Evolutionary conservation across 1,140 invertebrate species (phyloP).

Genomic region (Ctenoplectra terminalis): DNA sequence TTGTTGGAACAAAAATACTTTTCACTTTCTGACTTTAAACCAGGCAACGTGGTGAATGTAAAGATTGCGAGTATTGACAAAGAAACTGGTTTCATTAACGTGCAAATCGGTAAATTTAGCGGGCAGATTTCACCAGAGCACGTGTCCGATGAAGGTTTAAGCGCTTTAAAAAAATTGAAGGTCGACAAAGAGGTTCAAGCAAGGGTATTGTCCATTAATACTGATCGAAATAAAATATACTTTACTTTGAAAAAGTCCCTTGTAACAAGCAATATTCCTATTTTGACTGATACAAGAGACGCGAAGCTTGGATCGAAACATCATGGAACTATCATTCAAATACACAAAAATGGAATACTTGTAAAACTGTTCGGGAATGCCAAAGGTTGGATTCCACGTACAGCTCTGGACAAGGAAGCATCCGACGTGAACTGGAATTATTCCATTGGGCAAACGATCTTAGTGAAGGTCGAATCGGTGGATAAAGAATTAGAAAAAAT

Average conservation of each 20-base stretch:
- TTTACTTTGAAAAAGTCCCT: constrained; percentile 85
- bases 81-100: constrained; percentile 69
- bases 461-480: constrained; percentile 80
- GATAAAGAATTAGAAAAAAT: constrained; percentile 78
- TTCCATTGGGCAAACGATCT: constrained; percentile 85
- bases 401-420: constrained; percentile 82
- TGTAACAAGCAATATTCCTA: constrained; percentile 80
- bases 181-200: constrained; percentile 82
- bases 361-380: constrained; percentile 86
- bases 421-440: constrained; percentile 81
- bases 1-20: constrained; percentile 83
- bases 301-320: constrained; percentile 83
- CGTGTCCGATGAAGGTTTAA: constrained; percentile 67
- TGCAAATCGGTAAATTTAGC: constrained; percentile 74
- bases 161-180: constrained; percentile 74
- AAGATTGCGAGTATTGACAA: constrained; percentile 75
- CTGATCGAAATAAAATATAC: constrained; percentile 76
- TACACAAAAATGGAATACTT: constrained; percentile 81
- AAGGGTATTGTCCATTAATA: constrained; percentile 82
- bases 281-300: constrained; percentile 81
- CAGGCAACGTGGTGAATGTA: constrained; percentile 83
- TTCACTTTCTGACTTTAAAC: constrained; percentile 80
- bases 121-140: constrained; percentile 76
- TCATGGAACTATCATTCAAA: constrained; percentile 84
- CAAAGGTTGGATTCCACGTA: constrained; percentile 84